Percentiles rank a stretch among this genome's conserved stretches.
These are phyloP conservation scores for Drosophila leonis DNA, from an alignment of 2,888 invertebrate genomes.

Conservation along the genomic window DNA sequence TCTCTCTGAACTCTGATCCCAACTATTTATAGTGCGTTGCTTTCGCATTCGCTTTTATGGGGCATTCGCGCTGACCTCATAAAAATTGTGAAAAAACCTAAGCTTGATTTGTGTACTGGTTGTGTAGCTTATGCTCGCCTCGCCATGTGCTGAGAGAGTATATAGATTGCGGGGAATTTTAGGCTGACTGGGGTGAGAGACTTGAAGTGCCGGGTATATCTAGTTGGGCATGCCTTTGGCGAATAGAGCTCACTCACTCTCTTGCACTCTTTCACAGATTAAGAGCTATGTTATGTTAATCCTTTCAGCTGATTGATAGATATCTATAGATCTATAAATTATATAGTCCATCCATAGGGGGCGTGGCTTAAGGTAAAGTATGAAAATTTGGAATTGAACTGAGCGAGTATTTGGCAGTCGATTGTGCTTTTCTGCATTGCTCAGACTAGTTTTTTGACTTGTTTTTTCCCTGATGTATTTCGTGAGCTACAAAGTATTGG, in stretches of 20 bases:
- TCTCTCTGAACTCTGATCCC: background rate
- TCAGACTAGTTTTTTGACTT: conserved; percentile 1
- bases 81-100: background rate
- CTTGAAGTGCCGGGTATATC: too few species aligned
- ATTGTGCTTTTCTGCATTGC: background rate
- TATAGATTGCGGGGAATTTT: background rate
- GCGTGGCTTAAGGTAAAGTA: background rate
- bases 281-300: background rate
- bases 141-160: background rate
- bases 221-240: too few species aligned
- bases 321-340: background rate
- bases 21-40: conserved; percentile 3
- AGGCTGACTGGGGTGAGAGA: too few species aligned
- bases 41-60: background rate
- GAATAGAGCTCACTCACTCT: background rate
- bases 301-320: background rate
- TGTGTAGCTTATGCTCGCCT: background rate
- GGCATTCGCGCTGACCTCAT: conserved; percentile 9
- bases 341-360: background rate
- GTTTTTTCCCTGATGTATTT: background rate
- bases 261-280: background rate
- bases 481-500: background rate
- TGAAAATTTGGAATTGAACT: background rate
- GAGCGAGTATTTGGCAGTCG: background rate
- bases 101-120: conserved; percentile 8